phyloP scores from a whole-genome alignment of 2,113 vertebrate genomes.

The Taurulus bubalis region DNA sequence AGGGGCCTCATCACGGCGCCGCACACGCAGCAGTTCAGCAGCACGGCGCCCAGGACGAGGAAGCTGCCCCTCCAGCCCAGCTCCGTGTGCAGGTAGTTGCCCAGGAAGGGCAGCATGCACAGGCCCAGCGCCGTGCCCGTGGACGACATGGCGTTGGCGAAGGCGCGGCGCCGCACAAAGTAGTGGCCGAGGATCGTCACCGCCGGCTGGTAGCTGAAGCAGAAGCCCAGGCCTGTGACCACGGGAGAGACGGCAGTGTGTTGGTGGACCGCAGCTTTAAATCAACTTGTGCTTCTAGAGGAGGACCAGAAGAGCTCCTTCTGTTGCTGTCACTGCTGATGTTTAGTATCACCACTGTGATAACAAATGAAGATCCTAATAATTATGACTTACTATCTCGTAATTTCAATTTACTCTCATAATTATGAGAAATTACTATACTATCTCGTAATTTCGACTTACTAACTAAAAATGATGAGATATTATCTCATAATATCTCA shows the following conservation, averaged over 20 bases:
- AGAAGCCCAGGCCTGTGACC: constrained; percentile 89
- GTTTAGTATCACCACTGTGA: too few species aligned
- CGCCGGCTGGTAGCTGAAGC: constrained; percentile 92
- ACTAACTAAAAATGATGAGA: too few species aligned
- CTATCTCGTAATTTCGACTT: too few species aligned
- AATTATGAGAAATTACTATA: too few species aligned
- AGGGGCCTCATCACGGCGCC: constrained; percentile 94
- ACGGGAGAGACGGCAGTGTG: neutral
- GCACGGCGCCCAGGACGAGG: constrained; percentile 89
- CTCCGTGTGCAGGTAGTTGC: constrained; percentile 87
- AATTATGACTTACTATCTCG: too few species aligned
- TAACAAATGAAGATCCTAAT: too few species aligned
- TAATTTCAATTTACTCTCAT: too few species aligned
- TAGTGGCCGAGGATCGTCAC: constrained; percentile 91
- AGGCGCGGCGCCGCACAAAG: constrained; percentile 85
- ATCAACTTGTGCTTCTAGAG: too few species aligned
- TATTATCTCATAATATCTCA: too few species aligned
- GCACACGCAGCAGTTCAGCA: constrained; percentile 92
- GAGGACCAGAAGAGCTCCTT: too few species aligned
- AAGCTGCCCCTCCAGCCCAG: constrained; percentile 95
- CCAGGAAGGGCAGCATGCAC: constrained; percentile 87
- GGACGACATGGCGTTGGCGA: constrained; percentile 92
- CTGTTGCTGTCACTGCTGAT: too few species aligned
- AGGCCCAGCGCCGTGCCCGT: constrained; percentile 90
- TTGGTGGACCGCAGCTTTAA: neutral